Percentiles rank a stretch among this genome's conserved stretches.
phyloP scores from a whole-genome alignment of 2,888 invertebrate genomes.

The Xestia ashworthii region DNA sequence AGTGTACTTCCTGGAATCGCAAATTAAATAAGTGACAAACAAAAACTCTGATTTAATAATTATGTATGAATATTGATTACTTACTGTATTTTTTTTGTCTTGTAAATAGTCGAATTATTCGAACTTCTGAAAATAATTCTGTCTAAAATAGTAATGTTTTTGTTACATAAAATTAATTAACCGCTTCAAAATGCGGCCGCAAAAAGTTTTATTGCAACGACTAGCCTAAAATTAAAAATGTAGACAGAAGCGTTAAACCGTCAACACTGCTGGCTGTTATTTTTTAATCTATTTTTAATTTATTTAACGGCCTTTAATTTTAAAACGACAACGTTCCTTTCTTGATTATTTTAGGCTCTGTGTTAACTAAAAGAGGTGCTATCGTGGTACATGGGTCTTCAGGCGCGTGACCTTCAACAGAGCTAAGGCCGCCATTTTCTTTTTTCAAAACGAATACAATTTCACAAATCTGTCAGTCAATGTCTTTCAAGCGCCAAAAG shows the following conservation, averaged over 20 bases:
- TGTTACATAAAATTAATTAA: constrained; percentile 34
- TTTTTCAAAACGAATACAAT: too few relatives aligned
- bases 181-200: constrained; percentile 1
- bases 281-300: constrained; percentile 8
- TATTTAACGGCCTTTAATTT: neutral
- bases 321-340: neutral
- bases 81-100: neutral
- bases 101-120: constrained; percentile 1
- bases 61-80: neutral
- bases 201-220: constrained; percentile 31
- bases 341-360: neutral
- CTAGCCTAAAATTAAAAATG: constrained; percentile 16
- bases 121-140: constrained; percentile 1
- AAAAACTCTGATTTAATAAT: neutral
- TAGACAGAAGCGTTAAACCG: neutral
- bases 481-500: neutral
- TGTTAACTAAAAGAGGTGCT: neutral
- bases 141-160: neutral
- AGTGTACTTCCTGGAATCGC: neutral
- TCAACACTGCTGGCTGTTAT: constrained; percentile 12
- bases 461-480: neutral
- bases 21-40: neutral
- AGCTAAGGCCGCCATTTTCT: too few relatives aligned
- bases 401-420: neutral
- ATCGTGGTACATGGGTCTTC: neutral